These are phyloP conservation scores for Percopsis transmontana DNA, from an alignment of 2,113 vertebrate species.

Conservation along the genomic window DNA sequence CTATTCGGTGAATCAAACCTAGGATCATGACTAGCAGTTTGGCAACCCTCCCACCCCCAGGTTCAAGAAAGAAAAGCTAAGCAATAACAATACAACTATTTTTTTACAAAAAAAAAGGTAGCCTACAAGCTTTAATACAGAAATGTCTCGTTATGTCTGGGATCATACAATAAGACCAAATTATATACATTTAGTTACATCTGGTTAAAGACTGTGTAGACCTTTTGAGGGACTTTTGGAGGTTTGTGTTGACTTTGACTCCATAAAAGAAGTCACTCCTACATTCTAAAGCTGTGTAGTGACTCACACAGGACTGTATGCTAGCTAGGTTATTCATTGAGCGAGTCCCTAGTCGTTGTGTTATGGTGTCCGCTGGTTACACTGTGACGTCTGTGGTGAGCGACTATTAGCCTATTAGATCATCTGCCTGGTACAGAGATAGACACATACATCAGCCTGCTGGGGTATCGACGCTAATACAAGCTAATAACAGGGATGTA, in stretches of 20 bases:
- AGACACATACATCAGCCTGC: slow-evolving; percentile 11
- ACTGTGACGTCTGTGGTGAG: slow-evolving; percentile 47
- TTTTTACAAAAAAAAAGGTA: too few relatives aligned
- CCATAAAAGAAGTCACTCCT: slow-evolving; percentile 15
- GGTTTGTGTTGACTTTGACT: neutral
- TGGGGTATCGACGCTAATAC: slow-evolving; percentile 10
- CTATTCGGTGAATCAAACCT: too few relatives aligned
- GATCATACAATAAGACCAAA: too few relatives aligned
- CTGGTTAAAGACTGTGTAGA: neutral
- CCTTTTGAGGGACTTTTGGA: neutral
- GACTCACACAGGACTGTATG: slow-evolving; percentile 49
- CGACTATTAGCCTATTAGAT: slow-evolving; percentile 44
- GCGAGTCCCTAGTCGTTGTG: slow-evolving; percentile 16
- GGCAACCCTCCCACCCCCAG: too few relatives aligned
- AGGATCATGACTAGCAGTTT: too few relatives aligned
- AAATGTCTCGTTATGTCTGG: too few relatives aligned
- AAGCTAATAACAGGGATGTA: neutral
- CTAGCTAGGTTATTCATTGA: slow-evolving; percentile 30
- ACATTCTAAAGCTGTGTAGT: slow-evolving; percentile 36
- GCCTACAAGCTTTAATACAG: too few relatives aligned
- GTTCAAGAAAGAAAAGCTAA: too few relatives aligned
- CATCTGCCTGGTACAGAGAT: slow-evolving; percentile 45
- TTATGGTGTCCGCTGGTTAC: slow-evolving; percentile 35
- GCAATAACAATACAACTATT: too few relatives aligned
- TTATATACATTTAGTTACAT: neutral